These are phyloP conservation scores for Butorides virescens DNA, from an alignment of 2,113 vertebrate species.

Conservation along the genomic window DNA sequence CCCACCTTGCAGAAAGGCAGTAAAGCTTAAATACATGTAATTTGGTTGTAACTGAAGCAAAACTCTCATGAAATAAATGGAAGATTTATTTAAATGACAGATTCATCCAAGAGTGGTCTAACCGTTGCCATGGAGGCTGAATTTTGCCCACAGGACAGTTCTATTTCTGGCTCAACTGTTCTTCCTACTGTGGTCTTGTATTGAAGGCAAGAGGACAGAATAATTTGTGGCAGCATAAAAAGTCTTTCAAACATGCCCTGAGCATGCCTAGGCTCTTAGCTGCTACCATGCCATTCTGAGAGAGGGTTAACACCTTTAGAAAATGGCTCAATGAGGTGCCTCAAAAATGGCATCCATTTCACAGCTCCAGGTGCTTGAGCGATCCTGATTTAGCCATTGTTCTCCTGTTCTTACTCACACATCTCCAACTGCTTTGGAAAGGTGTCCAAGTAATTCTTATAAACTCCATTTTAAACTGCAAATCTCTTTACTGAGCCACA, in stretches of 20 bases:
- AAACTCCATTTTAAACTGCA: not conserved
- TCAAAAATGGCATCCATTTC: not conserved
- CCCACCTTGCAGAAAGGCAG: not conserved
- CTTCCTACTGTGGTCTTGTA: not conserved
- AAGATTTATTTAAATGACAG: not conserved
- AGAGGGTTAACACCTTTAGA: not conserved
- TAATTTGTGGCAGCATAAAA: not conserved
- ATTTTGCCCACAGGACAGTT: slow-evolving; percentile 2
- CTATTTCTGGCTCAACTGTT: not conserved
- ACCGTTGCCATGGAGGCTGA: not conserved
- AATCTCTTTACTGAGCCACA: not conserved
- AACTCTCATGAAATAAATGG: not conserved
- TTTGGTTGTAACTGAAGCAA: not conserved
- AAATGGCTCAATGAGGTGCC: not conserved
- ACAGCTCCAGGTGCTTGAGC: not conserved
- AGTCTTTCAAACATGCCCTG: not conserved
- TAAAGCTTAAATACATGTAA: not conserved
- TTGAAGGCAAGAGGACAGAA: not conserved
- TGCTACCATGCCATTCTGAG: not conserved
- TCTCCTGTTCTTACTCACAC: not conserved
- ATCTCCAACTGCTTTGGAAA: not conserved
- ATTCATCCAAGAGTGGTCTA: not conserved
- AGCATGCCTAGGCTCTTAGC: not conserved
- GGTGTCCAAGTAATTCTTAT: not conserved
- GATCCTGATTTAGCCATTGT: not conserved